phyloP scores from a whole-genome alignment of 2,888 invertebrate species.

The Drosophila longiperda region DNA sequence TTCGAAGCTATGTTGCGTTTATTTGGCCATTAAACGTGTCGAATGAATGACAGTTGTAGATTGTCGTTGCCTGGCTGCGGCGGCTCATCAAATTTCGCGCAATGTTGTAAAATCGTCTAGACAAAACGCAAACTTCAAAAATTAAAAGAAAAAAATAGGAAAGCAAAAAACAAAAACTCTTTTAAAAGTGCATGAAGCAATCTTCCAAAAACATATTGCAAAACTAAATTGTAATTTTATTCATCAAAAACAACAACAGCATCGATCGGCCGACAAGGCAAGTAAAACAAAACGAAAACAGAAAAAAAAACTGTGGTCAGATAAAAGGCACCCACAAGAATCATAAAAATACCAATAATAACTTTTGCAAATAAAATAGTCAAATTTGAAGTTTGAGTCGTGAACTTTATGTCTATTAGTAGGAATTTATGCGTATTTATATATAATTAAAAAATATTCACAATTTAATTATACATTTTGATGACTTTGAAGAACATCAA shows the following conservation, averaged over 20 bases:
- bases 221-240: conserved; percentile 20
- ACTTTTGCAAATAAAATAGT: conserved; percentile 32
- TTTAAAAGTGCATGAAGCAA: conserved; percentile 35
- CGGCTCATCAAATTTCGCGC: conserved; percentile 58
- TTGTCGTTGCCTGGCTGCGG: conserved; percentile 74
- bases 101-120: conserved; percentile 29
- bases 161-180: conserved; percentile 12
- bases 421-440: conserved; percentile 50
- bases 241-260: not conserved
- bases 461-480: conserved; percentile 54
- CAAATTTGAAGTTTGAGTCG: conserved; percentile 4
- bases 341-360: conserved; percentile 21
- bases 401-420: conserved; percentile 44
- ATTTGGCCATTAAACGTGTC: conserved; percentile 74
- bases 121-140: conserved; percentile 15
- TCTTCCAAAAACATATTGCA: conserved; percentile 13
- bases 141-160: not conserved
- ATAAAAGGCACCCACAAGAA: conserved; percentile 32
- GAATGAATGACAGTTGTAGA: conserved; percentile 67
- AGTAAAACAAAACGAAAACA: conserved; percentile 23
- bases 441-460: conserved; percentile 52
- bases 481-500: conserved; percentile 45
- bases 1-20: conserved; percentile 58
- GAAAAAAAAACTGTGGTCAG: conserved; percentile 1
- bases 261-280: conserved; percentile 38